Evolutionary conservation across 1,140 invertebrate genomes (phyloP).

Genomic region (Tetramorium simillimum): DNA sequence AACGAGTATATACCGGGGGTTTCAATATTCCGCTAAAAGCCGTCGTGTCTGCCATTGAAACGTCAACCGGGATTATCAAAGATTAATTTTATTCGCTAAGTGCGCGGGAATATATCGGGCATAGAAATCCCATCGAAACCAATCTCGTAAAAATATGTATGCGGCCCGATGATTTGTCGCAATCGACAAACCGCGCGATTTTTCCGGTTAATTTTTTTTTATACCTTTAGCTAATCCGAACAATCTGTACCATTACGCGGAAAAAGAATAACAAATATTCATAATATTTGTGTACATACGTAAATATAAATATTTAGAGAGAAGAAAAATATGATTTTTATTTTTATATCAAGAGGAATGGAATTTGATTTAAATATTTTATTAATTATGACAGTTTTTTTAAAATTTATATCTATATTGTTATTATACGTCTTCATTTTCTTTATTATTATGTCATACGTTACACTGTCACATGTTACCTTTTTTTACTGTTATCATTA

Average conservation of each 20-base stretch:
- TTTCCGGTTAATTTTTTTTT: neutral
- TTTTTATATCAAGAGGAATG: neutral
- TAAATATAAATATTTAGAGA: neutral
- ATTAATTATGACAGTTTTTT: neutral
- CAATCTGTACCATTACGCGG: neutral
- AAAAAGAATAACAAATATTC: neutral
- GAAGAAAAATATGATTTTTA: neutral
- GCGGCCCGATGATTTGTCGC: slow-evolving; percentile 6
- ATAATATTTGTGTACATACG: neutral
- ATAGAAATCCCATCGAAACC: slow-evolving; percentile 42
- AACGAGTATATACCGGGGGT: neutral
- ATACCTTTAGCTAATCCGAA: neutral
- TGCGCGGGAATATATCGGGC: slow-evolving; percentile 23
- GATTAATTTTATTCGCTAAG: slow-evolving; percentile 59
- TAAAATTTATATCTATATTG: neutral
- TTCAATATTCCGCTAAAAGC: slow-evolving; percentile 49
- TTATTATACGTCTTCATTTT: neutral
- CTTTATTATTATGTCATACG: neutral
- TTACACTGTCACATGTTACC: neutral
- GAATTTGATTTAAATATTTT: neutral
- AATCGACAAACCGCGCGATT: slow-evolving; percentile 20
- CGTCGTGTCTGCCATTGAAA: slow-evolving; percentile 32
- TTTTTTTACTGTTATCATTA: neutral
- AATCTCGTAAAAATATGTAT: slow-evolving; percentile 33
- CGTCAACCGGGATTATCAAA: slow-evolving; percentile 52